These are phyloP conservation scores for Epicauta chinensis DNA, from an alignment of 1,140 invertebrate genomes.

Conservation along the genomic window DNA sequence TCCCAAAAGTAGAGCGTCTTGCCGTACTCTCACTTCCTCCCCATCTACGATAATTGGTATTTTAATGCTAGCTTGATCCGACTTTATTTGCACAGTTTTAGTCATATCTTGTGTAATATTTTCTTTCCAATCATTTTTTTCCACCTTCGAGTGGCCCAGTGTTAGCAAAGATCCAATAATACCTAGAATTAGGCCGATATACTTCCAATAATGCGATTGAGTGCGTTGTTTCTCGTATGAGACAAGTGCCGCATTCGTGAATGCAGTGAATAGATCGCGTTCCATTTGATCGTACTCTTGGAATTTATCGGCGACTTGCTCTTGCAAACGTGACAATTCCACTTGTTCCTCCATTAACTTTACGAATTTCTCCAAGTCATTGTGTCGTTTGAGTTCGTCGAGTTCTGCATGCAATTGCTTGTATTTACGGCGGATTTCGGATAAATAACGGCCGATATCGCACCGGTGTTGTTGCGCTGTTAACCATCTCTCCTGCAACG, in stretches of 20 bases:
- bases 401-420: conserved; percentile 38
- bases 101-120: too few species aligned
- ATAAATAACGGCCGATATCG: conserved; percentile 29
- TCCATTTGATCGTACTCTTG: conserved; percentile 47
- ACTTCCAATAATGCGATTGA: conserved; percentile 64
- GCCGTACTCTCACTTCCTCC: too few species aligned
- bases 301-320: conserved; percentile 28
- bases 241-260: conserved; percentile 59
- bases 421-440: conserved; percentile 31
- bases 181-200: conserved; percentile 66
- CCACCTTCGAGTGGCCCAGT: conserved; percentile 34
- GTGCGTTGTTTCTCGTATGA: conserved; percentile 66
- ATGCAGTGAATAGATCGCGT: conserved; percentile 54
- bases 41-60: too few species aligned
- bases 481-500: conserved; percentile 35
- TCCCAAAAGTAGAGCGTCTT: too few species aligned
- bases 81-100: too few species aligned
- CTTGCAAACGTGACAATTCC: conserved; percentile 33
- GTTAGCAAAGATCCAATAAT: conserved; percentile 55
- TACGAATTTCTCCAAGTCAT: conserved; percentile 34
- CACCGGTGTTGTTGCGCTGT: conserved; percentile 36
- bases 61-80: too few species aligned
- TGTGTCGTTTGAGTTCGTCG: conserved; percentile 36
- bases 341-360: conserved; percentile 38
- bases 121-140: conserved; percentile 37